A percentile compares a stretch with the other conserved stretches of the same genome.
Evolutionary conservation across 2,888 invertebrate species (phyloP).

Genomic region (Lepidocyrtoides sp.): DNA sequence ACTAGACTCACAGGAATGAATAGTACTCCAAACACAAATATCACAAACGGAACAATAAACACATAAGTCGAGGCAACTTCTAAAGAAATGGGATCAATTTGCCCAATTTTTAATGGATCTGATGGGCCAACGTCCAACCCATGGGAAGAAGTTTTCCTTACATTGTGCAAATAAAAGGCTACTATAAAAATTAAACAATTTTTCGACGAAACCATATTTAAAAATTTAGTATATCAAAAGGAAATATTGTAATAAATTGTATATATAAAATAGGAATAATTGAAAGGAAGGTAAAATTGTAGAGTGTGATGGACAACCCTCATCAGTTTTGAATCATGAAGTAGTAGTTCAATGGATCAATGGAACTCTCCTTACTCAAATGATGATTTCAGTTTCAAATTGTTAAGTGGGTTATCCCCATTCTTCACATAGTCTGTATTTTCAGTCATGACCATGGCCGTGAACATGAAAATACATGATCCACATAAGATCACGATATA

Average conservation of each 20-base stretch:
- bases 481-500: neutral
- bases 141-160: neutral
- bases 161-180: neutral
- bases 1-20: constrained; percentile 80
- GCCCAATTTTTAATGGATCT: constrained; percentile 79
- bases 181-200: neutral
- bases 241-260: no score
- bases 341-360: no score
- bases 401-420: neutral
- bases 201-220: neutral
- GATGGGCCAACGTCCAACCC: constrained; percentile 69
- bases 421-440: neutral
- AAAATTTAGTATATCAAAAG: no score
- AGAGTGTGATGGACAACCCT: no score
- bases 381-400: neutral
- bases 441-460: neutral
- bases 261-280: no score
- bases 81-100: constrained; percentile 76
- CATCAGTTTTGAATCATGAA: no score
- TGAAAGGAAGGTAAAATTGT: no score
- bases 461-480: neutral
- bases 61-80: constrained; percentile 79
- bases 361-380: no score
- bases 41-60: constrained; percentile 78
- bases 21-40: constrained; percentile 79